Evolutionary conservation across 2,888 invertebrate genomes (phyloP), one percentile per base, ranked within the genome.

Genomic region (Morpho deidamia): DNA sequence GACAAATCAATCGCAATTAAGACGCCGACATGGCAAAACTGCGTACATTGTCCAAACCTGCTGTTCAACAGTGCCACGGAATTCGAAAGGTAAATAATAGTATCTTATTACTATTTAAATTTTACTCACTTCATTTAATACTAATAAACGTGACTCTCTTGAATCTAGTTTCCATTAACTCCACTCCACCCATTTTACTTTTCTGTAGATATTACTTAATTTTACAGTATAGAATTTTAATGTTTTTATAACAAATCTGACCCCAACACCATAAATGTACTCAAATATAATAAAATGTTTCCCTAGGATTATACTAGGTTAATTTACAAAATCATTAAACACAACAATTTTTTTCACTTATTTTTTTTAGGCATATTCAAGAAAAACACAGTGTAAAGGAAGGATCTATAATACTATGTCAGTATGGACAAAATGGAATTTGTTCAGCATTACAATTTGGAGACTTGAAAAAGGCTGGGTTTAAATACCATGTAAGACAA

Each of bases 361-460:
- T 57, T 49, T 55, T 50, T 88, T 91, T 55, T 80, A 95, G 95
- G 67, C 97, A 97, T 78, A 83, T 97, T 63, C 91, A 95, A 68
- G 94, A 94, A 53, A 92, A 93, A 55, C 97, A 97, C 74, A 95
- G 95, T 75, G 93, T 94, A 14, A 93, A 92, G 68, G 96, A 97
- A 83, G 96, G 97, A 52, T 96, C 96, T 33, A 95, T 96, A 11
- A 95, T 93, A 74, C 93, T 96, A 10, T 97, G 97, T 75, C 94
- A 94, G 69, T 97, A 97, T 91, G 97, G 96, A 41, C 93, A 93
- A 72, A 96, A 97, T 83, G 94, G 94, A 51, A 95, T 97, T 44
- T 97, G 97, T 78, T 93, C 94, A 47, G 95, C 95, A 53, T 84
- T 97, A 62, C 97, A 97, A n/a, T 91, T 96, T 70, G 97, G 97